These are phyloP conservation scores for Nansenia antarctica DNA, from an alignment of 2,113 vertebrate genomes.

Conservation along the genomic window DNA sequence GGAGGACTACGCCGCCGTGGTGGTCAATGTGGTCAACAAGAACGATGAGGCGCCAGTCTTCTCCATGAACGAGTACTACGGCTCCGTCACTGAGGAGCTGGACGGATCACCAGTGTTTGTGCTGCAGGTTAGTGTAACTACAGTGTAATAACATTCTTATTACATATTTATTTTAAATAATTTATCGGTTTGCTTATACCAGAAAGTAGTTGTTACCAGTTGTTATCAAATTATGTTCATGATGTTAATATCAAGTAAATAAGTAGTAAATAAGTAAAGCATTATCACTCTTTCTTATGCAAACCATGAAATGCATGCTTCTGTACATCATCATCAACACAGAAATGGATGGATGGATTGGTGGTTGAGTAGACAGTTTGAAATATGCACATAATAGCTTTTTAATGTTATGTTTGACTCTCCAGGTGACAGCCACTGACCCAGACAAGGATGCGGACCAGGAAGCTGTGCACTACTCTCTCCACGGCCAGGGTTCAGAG, in stretches of 20 bases:
- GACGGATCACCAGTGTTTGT: constrained; percentile 85
- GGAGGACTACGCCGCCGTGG: constrained; percentile 83
- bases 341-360: too few relatives aligned
- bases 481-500: constrained; percentile 85
- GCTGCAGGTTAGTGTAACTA: constrained; percentile 75
- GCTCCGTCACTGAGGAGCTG: constrained; percentile 85
- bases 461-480: constrained; percentile 83
- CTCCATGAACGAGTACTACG: constrained; percentile 86
- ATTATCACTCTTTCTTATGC: too few relatives aligned
- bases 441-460: constrained; percentile 83
- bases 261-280: too few relatives aligned
- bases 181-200: too few relatives aligned
- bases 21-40: constrained; percentile 84
- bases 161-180: too few relatives aligned
- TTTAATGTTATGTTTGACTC: constrained; percentile 47
- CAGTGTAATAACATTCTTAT: too few relatives aligned
- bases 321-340: not conserved
- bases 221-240: too few relatives aligned
- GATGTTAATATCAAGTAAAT: too few relatives aligned
- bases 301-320: not conserved
- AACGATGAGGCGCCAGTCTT: constrained; percentile 89
- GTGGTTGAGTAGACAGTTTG: too few relatives aligned
- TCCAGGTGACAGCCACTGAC: constrained; percentile 85
- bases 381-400: too few relatives aligned
- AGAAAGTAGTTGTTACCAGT: too few relatives aligned